phyloP scores from a whole-genome alignment of 1,140 invertebrate genomes.

The Brachionus plicatilis region DNA sequence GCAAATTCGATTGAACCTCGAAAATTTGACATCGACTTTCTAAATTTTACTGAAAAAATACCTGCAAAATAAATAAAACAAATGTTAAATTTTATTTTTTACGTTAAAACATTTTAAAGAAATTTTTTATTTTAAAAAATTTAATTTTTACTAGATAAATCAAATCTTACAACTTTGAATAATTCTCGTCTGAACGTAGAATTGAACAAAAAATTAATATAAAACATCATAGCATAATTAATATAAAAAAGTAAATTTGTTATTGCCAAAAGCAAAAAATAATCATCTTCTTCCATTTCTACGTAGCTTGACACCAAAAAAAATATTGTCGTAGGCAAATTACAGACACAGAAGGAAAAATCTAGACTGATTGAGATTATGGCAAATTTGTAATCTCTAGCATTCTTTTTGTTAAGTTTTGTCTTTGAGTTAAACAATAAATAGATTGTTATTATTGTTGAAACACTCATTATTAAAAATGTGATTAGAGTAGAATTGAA shows the following conservation, averaged over 20 bases:
- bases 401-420: not conserved
- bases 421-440: not conserved
- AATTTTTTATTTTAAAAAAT: not conserved
- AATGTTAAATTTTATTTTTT: no score
- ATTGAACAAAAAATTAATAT: not conserved
- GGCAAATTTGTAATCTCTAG: not conserved
- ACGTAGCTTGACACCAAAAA: constrained; percentile 2
- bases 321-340: not conserved
- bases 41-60: no score
- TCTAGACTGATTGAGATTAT: not conserved
- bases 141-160: not conserved
- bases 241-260: not conserved
- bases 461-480: not conserved
- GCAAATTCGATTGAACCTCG: no score
- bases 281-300: not conserved
- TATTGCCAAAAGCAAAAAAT: not conserved
- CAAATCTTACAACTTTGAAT: not conserved
- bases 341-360: not conserved
- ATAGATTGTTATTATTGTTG: not conserved
- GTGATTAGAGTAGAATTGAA: not conserved
- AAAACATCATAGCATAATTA: not conserved
- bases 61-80: no score
- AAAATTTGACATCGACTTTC: no score
- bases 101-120: no score
- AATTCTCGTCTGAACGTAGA: constrained; percentile 9